A percentile compares a stretch with the other conserved stretches of the same genome.
These are phyloP conservation scores for Myotis daubentonii DNA, from an alignment of 2,797 vertebrate genomes.

Conservation along the genomic window DNA sequence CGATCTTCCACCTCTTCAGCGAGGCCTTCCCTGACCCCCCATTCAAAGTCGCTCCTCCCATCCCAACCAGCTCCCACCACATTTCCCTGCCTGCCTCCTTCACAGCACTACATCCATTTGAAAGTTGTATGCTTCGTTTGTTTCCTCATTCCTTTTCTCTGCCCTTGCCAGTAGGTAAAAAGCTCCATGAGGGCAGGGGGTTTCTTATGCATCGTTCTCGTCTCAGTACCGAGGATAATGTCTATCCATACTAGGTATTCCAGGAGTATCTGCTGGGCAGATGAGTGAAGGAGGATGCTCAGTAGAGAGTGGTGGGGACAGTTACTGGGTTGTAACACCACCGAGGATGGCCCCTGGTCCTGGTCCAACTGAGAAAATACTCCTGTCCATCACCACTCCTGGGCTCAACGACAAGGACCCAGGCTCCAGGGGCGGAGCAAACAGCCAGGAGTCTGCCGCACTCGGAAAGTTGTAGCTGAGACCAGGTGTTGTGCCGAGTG, in stretches of 20 bases:
- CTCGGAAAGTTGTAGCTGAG: neutral
- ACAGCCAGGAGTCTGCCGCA: neutral
- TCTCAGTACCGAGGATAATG: neutral
- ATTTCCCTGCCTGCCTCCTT: neutral
- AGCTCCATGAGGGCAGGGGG: neutral
- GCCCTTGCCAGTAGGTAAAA: neutral
- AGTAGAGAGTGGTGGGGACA: neutral
- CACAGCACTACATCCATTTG: neutral
- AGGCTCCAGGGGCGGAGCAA: neutral
- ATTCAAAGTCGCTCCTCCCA: neutral
- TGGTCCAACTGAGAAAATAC: neutral
- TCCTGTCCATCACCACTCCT: neutral
- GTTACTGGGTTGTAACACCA: neutral
- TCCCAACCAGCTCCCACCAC: rapidly evolving
- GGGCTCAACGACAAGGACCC: neutral
- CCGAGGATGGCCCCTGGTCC: neutral
- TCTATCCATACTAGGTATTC: rapidly evolving
- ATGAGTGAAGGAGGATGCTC: neutral
- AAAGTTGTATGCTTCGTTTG: neutral
- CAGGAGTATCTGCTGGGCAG: neutral
- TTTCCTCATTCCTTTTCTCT: neutral
- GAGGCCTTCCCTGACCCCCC: neutral
- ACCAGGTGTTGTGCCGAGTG: neutral
- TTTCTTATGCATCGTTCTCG: neutral
- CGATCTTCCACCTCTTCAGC: rapidly evolving